Evolutionary conservation across 2,888 invertebrate species (phyloP).

Genomic region (Folsomia manolachei): DNA sequence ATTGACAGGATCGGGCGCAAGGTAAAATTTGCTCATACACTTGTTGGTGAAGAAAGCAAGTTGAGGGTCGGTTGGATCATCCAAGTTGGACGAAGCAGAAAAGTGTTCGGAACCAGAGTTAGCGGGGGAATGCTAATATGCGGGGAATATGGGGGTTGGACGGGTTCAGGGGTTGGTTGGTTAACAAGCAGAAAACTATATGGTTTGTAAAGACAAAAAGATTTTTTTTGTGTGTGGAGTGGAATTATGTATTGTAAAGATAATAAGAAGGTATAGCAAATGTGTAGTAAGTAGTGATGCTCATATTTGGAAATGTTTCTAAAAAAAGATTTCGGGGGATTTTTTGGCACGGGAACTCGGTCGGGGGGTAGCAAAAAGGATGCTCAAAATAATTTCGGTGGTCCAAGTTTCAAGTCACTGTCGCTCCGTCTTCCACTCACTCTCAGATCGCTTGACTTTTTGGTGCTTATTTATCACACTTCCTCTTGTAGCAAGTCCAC

Average conservation of each 20-base stretch:
- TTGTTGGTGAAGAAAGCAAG: background rate
- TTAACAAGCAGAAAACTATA: background rate
- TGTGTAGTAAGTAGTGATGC: constrained; percentile 58
- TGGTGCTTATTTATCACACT: constrained; percentile 46
- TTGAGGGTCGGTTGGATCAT: background rate
- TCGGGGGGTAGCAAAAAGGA: constrained; percentile 47
- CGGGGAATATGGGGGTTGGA: background rate
- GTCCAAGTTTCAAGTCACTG: constrained; percentile 46
- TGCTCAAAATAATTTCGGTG: constrained; percentile 47
- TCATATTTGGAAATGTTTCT: constrained; percentile 50
- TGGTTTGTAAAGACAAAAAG: constrained; percentile 10
- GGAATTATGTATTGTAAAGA: constrained; percentile 67
- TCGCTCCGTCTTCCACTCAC: constrained; percentile 49
- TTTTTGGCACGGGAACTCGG: constrained; percentile 47
- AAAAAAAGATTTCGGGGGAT: constrained; percentile 49
- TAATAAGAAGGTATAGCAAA: constrained; percentile 67
- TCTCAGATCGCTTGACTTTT: constrained; percentile 49
- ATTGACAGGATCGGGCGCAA: too few relatives aligned
- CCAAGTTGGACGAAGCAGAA: too few relatives aligned
- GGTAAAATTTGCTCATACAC: background rate
- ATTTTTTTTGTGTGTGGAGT: constrained; percentile 60
- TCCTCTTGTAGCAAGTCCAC: constrained; percentile 43
- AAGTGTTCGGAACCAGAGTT: too few relatives aligned
- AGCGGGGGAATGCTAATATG: too few relatives aligned
- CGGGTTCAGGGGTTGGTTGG: background rate